Conservation (phyloP, 30 jellyfish, hydroid and myxozoan genomes). For the Morbakka virulenta region DNA sequence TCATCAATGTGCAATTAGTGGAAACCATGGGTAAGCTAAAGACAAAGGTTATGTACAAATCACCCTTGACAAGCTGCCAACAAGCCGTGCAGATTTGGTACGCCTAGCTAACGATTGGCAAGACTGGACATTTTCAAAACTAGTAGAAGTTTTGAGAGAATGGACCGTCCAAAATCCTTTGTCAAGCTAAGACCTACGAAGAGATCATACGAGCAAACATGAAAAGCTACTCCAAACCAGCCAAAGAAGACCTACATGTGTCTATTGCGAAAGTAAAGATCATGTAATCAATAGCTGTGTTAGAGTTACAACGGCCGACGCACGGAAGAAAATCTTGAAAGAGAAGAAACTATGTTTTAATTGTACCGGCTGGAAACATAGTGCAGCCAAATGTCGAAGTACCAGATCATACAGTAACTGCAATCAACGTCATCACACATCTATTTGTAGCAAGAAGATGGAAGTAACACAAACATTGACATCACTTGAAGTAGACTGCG, state of each 20-base stretch:
- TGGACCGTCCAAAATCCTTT: slow-evolving; percentile 42
- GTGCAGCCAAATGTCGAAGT: slow-evolving; percentile 52
- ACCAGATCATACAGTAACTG: slow-evolving; percentile 38
- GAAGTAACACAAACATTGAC: slow-evolving; percentile 7
- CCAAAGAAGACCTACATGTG: slow-evolving; percentile 6
- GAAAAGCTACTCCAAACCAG: too few species aligned
- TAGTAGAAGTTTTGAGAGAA: slow-evolving; percentile 19
- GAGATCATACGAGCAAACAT: slow-evolving; percentile 16
- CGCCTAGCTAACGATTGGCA: slow-evolving; percentile 46
- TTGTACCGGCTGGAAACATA: slow-evolving; percentile 53
- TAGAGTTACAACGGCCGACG: slow-evolving; percentile 13
- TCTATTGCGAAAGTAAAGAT: slow-evolving; percentile 35
- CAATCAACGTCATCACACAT: slow-evolving; percentile 59
- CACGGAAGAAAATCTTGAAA: slow-evolving; percentile 13
- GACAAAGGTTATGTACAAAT: slow-evolving; percentile 38
- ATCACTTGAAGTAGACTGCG: slow-evolving; percentile 10
- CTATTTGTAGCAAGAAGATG: slow-evolving; percentile 47
- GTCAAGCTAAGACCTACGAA: not conserved
- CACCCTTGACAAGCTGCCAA: slow-evolving; percentile 45
- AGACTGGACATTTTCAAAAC: slow-evolving; percentile 43
- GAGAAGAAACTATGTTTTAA: slow-evolving; percentile 40
- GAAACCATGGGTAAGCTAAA: slow-evolving; percentile 41
- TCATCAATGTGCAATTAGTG: slow-evolving; percentile 51
- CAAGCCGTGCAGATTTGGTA: slow-evolving; percentile 35
- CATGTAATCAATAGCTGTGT: slow-evolving; percentile 41